Percentiles rank a stretch among this genome's conserved stretches.
phyloP scores from a whole-genome alignment of 1,140 invertebrate genomes.

The Linepithema humile region DNA sequence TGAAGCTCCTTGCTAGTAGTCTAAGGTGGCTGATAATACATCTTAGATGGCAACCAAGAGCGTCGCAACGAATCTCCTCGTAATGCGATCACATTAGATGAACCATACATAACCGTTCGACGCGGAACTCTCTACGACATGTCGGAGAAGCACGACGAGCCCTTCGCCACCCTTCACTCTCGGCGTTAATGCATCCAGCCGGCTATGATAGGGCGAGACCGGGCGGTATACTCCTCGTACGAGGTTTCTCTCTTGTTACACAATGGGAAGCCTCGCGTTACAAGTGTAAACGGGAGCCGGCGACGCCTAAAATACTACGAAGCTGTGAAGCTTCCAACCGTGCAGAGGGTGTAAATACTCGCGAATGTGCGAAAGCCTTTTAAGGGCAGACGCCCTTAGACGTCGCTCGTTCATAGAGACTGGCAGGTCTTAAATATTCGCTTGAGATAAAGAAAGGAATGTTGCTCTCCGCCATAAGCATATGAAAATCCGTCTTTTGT shows the following conservation, averaged over 20 bases:
- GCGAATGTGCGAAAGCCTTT: conserved; percentile 26
- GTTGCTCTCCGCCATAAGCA: too few species aligned
- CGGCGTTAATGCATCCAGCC: conserved; percentile 35
- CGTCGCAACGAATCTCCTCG: neutral
- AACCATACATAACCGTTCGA: conserved; percentile 23
- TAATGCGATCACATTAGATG: conserved; percentile 48
- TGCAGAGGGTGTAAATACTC: neutral
- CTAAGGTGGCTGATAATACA: conserved; percentile 23
- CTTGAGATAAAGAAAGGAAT: neutral
- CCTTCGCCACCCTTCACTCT: conserved; percentile 38
- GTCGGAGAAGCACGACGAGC: neutral
- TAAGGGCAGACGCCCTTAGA: conserved; percentile 13
- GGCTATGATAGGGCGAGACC: conserved; percentile 36
- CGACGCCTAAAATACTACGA: conserved; percentile 42
- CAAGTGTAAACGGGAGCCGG: conserved; percentile 47
- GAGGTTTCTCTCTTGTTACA: conserved; percentile 51
- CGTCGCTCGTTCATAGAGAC: neutral
- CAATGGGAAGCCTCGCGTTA: conserved; percentile 55
- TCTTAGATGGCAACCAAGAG: conserved; percentile 32
- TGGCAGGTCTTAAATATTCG: neutral
- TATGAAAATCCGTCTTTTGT: too few species aligned
- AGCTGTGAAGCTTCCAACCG: conserved; percentile 10
- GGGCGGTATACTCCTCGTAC: neutral
- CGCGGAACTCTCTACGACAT: conserved; percentile 23
- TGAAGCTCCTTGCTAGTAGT: neutral